These are phyloP conservation scores for Drosophila robusta DNA, from an alignment of 2,888 invertebrate genomes.

Conservation along the genomic window DNA sequence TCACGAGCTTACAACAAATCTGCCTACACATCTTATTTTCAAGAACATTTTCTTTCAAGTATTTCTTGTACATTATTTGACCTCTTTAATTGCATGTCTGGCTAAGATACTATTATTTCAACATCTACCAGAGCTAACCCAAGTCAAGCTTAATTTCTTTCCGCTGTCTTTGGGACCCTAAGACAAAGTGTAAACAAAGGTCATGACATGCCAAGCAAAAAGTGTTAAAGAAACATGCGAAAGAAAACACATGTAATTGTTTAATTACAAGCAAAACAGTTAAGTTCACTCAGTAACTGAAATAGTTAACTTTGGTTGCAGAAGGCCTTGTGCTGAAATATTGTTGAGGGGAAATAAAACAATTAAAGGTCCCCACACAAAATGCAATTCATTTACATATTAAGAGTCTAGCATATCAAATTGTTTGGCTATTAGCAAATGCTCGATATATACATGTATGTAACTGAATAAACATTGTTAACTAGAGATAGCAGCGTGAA, in stretches of 20 bases:
- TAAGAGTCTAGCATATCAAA: constrained; percentile 34
- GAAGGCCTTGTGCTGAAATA: constrained; percentile 19
- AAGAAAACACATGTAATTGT: constrained; percentile 29
- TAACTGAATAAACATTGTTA: constrained; percentile 8
- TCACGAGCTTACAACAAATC: not conserved
- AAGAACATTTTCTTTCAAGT: constrained; percentile 13
- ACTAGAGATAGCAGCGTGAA: constrained; percentile 6
- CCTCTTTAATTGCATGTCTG: constrained; percentile 1
- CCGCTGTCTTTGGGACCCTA: constrained; percentile 3
- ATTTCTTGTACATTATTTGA: not conserved
- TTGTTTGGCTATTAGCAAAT: constrained; percentile 31
- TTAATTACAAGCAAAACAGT: constrained; percentile 24
- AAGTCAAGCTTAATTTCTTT: constrained; percentile 9
- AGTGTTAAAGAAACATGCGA: constrained; percentile 12
- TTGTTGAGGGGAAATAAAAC: constrained; percentile 12
- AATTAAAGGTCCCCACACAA: constrained; percentile 31
- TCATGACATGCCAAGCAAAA: constrained; percentile 32
- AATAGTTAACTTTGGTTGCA: constrained; percentile 50
- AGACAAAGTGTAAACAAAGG: constrained; percentile 40
- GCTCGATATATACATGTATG: constrained; percentile 5
- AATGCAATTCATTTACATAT: constrained; percentile 45
- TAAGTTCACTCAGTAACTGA: constrained; percentile 36
- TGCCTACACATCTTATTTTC: constrained; percentile 9
- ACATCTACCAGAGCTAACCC: not conserved
- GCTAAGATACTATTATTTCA: not conserved